These are phyloP conservation scores for Glandiceps talaboti DNA, from an alignment of 53 echinoderm and acorn worm genomes.

Conservation along the genomic window DNA sequence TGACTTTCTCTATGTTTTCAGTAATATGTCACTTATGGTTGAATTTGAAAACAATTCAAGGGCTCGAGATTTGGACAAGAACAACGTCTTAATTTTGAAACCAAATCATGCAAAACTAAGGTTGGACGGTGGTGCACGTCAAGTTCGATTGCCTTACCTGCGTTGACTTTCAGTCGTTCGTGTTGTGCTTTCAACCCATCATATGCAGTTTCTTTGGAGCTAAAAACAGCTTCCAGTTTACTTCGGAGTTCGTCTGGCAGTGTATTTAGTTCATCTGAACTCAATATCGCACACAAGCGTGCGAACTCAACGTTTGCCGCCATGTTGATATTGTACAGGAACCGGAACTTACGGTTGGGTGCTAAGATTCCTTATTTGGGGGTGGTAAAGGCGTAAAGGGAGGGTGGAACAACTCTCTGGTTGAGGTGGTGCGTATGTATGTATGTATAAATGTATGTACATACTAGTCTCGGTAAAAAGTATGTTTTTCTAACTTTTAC, in stretches of 20 bases:
- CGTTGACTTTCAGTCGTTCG: conserved; percentile 54
- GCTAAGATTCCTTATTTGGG: too few species aligned
- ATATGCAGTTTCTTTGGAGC: conserved; percentile 38
- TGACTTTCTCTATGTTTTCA: too few species aligned
- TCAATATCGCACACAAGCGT: not conserved
- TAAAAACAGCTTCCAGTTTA: conserved; percentile 48
- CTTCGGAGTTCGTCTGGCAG: conserved; percentile 24
- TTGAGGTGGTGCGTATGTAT: too few species aligned
- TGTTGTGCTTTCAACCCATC: conserved; percentile 62
- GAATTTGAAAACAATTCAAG: too few species aligned
- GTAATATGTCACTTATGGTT: too few species aligned
- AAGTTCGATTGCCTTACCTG: conserved; percentile 28
- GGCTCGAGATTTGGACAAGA: not conserved
- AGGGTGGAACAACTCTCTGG: too few species aligned
- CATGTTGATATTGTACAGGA: not conserved
- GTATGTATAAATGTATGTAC: too few species aligned
- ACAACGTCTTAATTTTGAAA: not conserved
- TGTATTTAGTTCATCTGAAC: conserved; percentile 27
- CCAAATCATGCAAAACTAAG: not conserved
- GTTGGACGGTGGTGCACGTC: too few species aligned
- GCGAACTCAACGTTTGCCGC: not conserved
- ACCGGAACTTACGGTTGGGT: not conserved
- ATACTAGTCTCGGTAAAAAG: too few species aligned
- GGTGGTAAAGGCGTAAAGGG: too few species aligned
- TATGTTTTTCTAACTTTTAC: too few species aligned